A percentile compares a stretch with the other conserved stretches of the same genome.
Evolutionary conservation across 2,888 invertebrate genomes (phyloP).

Genomic region (Unio pictorum): DNA sequence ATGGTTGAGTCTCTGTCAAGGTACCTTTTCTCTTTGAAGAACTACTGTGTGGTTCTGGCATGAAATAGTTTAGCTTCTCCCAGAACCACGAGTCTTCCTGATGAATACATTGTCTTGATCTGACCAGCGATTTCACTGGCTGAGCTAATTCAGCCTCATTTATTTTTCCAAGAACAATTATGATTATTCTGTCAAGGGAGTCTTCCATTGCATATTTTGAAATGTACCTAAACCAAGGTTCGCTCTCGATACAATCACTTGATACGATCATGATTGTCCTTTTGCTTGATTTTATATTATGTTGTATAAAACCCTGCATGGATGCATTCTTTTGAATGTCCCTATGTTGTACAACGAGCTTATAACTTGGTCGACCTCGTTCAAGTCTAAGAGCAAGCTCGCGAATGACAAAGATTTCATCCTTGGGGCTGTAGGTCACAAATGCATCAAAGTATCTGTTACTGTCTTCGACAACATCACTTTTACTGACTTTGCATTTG

Average conservation of each 20-base stretch:
- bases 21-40: constrained; percentile 11
- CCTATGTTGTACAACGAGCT: constrained; percentile 50
- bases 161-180: constrained; percentile 17
- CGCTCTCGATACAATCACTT: constrained; percentile 90
- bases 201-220: constrained; percentile 73
- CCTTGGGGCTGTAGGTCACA: constrained; percentile 84
- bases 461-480: constrained; percentile 27
- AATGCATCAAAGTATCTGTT: constrained; percentile 83
- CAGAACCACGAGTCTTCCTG: constrained; percentile 95
- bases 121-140: constrained; percentile 88
- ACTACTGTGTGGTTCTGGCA: constrained; percentile 74
- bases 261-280: constrained; percentile 90
- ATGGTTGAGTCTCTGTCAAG: constrained; percentile 25
- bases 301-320: constrained; percentile 88
- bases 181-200: constrained; percentile 20
- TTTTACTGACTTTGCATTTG: constrained; percentile 13
- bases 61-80: constrained; percentile 90
- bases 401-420: constrained; percentile 89
- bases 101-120: constrained; percentile 86
- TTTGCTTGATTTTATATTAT: constrained; percentile 88
- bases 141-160: constrained; percentile 78
- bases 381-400: constrained; percentile 87
- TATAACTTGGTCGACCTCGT: constrained; percentile 82
- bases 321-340: constrained; percentile 58
- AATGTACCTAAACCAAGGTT: constrained; percentile 86